Base-by-base conservation (phyloP, 2,888 invertebrate genomes). In the Helleia helle region DNA sequence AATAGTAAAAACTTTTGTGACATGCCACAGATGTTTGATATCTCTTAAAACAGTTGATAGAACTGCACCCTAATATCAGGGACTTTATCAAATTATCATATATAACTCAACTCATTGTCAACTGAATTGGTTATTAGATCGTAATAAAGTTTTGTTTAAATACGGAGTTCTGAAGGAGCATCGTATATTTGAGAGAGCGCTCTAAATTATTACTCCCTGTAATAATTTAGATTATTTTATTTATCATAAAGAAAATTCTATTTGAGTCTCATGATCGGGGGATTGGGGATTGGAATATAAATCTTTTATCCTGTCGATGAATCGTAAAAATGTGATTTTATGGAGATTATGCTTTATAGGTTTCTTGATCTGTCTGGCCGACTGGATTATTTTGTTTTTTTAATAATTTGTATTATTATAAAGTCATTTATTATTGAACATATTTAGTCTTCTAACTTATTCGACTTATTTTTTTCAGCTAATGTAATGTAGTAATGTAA, bases 141-240 rank as follows among this genome's bases (percentile, higher is more conserved):
- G 65, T 71, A 79, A 80, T 72, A 39, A 30, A 30, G 30, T 30
- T 77, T 79, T 75, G 69, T 74, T 76, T 79, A 75, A 79, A 73
- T 63, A 72, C 62, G 65, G 71, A 68, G 71, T 71, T 71, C 59
- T 52, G 27, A 40, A 18, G 31, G 28, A 12, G 11, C 12, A 11
- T 30, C 14, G 14, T 31, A 30, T 9, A 24, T 22, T 8, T 7
- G 5, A 22, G 8, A 5, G 22, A 25, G 70, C 51, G 54, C 50
- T 43, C 55, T 72, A 72, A 79, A 79, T 80, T 79, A 80, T 77
- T 58, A 69, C 63, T 60, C 60, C 60, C 59, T 63, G 69, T 73
- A 71, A 79, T 73, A 76, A 77, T 68, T 73, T 71, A 65, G 61
- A 62, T 61, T 74, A 69, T 71, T 70, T 66, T 72, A 70, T 71